Evolutionary conservation across 2,888 invertebrate species (phyloP).

Genomic region (Cybosia mesomella): DNA sequence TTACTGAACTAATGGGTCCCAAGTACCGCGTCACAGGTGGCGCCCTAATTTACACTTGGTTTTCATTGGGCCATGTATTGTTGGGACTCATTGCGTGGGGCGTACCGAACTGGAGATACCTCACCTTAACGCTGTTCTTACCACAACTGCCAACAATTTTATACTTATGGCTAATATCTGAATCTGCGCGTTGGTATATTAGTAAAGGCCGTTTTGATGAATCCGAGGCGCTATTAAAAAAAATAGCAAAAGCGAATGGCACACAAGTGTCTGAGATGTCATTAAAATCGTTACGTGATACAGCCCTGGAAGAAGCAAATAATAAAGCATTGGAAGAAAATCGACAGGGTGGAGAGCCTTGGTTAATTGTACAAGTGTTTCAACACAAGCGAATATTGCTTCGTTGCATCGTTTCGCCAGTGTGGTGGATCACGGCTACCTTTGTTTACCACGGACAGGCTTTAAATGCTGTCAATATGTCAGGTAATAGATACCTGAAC

Average conservation of each 20-base stretch:
- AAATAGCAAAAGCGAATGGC: constrained; percentile 88
- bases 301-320: constrained; percentile 56
- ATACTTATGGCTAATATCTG: constrained; percentile 89
- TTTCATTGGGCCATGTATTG: constrained; percentile 89
- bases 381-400: constrained; percentile 54
- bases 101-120: constrained; percentile 89
- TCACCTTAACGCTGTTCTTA: constrained; percentile 89
- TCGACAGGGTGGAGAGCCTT: constrained; percentile 52
- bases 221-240: constrained; percentile 87
- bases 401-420: constrained; percentile 66
- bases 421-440: constrained; percentile 89
- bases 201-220: constrained; percentile 89
- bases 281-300: constrained; percentile 56
- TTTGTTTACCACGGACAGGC: constrained; percentile 90
- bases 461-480: constrained; percentile 88
- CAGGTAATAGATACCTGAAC: constrained; percentile 89
- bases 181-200: constrained; percentile 92
- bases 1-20: constrained; percentile 91
- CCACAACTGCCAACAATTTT: constrained; percentile 89
- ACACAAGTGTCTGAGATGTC: constrained; percentile 65
- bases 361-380: constrained; percentile 66
- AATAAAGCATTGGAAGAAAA: constrained; percentile 31
- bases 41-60: constrained; percentile 89
- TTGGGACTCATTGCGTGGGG: constrained; percentile 90
- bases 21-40: constrained; percentile 90